Evolutionary conservation across 1,140 invertebrate species (phyloP).

Genomic region (Zophobas morio): DNA sequence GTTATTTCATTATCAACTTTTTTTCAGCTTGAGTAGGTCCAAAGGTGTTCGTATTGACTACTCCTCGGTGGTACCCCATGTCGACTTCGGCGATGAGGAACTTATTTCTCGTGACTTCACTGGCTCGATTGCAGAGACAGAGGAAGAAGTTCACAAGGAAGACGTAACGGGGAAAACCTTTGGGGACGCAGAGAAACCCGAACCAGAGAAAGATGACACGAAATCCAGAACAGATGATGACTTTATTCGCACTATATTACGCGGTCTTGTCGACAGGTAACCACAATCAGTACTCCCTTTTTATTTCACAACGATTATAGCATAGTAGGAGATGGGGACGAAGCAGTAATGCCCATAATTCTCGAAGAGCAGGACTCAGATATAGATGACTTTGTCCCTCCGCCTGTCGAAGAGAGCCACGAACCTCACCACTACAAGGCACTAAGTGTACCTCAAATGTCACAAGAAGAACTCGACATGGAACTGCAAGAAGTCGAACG

Average conservation of each 20-base stretch:
- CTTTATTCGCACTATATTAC: neutral
- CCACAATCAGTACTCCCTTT: no score
- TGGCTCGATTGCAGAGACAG: neutral
- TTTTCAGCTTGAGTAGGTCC: neutral
- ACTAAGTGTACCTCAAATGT: neutral
- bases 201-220: neutral
- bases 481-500: neutral
- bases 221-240: neutral
- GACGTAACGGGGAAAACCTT: slow-evolving; percentile 3
- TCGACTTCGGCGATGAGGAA: slow-evolving; percentile 28
- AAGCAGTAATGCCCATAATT: neutral
- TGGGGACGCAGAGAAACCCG: neutral
- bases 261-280: neutral
- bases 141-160: neutral
- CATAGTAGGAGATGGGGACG: neutral
- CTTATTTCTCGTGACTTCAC: neutral
- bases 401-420: neutral
- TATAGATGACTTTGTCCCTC: neutral
- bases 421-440: neutral
- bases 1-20: neutral
- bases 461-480: slow-evolving; percentile 7
- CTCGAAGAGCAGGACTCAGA: slow-evolving; percentile 19
- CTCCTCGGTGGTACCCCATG: slow-evolving; percentile 17
- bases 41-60: slow-evolving; percentile 35
- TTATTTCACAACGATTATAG: neutral